Evolutionary conservation across 2,888 invertebrate species (phyloP).

Genomic region (Poecilobothrus nobilitatus): DNA sequence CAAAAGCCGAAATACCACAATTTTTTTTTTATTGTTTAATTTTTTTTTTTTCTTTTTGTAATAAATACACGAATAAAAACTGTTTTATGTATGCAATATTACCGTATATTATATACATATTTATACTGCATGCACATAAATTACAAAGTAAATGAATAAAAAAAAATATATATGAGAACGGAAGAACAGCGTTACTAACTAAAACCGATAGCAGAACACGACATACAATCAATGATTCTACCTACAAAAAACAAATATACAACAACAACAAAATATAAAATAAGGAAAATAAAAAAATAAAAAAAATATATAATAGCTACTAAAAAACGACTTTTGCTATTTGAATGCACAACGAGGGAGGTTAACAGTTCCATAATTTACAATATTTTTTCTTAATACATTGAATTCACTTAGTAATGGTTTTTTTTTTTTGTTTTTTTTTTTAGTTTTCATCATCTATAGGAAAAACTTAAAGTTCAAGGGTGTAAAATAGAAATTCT

Average conservation of each 20-base stretch:
- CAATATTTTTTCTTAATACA: neutral
- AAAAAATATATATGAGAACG: neutral
- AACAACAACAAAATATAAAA: neutral
- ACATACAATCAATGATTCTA: neutral
- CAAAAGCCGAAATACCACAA: neutral
- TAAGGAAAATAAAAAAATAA: neutral
- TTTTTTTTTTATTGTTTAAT: too few relatives aligned
- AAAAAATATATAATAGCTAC: neutral
- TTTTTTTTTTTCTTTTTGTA: neutral
- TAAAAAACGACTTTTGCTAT: neutral
- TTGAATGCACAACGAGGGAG: neutral
- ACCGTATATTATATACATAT: neutral
- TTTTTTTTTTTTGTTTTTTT: neutral
- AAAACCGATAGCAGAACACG: neutral
- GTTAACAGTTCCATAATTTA: neutral
- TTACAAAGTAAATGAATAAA: neutral
- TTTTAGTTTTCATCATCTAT: neutral
- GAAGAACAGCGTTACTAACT: neutral
- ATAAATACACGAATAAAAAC: too few relatives aligned
- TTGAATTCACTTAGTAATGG: neutral
- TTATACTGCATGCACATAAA: neutral
- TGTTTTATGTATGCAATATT: neutral
- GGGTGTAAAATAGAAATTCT: neutral
- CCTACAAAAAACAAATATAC: neutral
- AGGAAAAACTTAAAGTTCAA: neutral